A percentile compares a stretch with the other conserved stretches of the same genome.
These are phyloP conservation scores for human DNA, from an alignment of 2,113 vertebrate species.

Conservation along the genomic window DNA sequence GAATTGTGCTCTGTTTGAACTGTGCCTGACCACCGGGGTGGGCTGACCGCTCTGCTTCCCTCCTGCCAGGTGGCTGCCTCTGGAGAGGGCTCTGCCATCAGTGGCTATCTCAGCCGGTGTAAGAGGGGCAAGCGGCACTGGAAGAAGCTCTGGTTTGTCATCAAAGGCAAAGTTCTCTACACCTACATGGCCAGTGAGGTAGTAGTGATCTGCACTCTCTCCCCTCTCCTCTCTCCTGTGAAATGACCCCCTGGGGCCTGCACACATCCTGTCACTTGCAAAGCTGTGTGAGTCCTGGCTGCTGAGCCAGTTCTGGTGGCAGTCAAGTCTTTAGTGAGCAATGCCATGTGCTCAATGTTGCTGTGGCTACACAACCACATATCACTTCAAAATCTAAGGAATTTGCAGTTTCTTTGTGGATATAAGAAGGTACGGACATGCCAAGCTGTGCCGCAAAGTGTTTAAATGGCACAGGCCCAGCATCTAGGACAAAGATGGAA, in stretches of 20 bases:
- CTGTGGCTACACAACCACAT: fast-evolving
- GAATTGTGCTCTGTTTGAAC: background rate
- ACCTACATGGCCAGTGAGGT: slow-evolving; percentile 95
- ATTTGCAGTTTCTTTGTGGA: background rate
- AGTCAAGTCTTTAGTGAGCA: background rate
- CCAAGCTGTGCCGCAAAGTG: background rate
- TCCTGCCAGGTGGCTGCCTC: slow-evolving; percentile 89
- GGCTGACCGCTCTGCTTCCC: slow-evolving; percentile 45
- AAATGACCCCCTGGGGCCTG: background rate
- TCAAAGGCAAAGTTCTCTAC: slow-evolving; percentile 99
- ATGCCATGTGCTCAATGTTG: background rate
- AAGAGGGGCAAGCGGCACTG: slow-evolving; percentile 96
- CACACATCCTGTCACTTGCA: background rate
- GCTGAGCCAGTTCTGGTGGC: background rate
- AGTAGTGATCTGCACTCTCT: slow-evolving; percentile 38
- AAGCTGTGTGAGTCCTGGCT: background rate
- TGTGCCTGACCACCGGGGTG: background rate
- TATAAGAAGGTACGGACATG: fast-evolving
- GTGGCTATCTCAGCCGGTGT: slow-evolving; percentile 92
- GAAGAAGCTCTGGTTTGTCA: slow-evolving; percentile 98
- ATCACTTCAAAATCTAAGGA: background rate
- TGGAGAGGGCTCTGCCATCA: slow-evolving; percentile 92
- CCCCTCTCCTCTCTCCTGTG: background rate
- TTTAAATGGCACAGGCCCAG: background rate
- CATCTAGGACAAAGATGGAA: background rate